Evolutionary conservation across 2,888 invertebrate genomes (phyloP).

Genomic region (Caenorhabditis virilis): DNA sequence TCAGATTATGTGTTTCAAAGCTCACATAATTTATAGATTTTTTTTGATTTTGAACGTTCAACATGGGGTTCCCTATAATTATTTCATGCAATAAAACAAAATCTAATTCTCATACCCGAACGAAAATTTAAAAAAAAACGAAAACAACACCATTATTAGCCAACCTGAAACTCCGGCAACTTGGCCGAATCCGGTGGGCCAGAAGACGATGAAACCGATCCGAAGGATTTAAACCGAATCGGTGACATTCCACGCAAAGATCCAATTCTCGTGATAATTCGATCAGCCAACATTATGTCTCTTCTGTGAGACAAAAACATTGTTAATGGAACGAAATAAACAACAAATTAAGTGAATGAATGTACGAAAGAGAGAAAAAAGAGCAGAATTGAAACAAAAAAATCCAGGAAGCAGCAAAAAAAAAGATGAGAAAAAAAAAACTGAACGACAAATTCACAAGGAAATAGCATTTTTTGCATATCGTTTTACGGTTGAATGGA

Average conservation of each 20-base stretch:
- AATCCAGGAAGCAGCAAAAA: neutral
- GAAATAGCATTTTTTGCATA: neutral
- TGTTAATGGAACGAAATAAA: neutral
- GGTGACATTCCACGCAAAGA: constrained; percentile 44
- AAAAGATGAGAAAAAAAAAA: neutral
- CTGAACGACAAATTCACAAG: neutral
- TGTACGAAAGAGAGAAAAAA: neutral
- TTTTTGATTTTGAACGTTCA: neutral
- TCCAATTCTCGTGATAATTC: constrained; percentile 45
- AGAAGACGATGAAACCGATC: constrained; percentile 35
- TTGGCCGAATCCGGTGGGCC: constrained; percentile 43
- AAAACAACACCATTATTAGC: too few species aligned
- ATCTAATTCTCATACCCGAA: neutral
- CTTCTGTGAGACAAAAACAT: neutral
- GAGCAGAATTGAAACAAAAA: neutral
- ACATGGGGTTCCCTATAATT: neutral
- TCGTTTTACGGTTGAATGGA: too few species aligned
- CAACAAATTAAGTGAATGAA: constrained; percentile 1
- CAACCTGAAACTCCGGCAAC: constrained; percentile 43
- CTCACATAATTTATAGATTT: neutral
- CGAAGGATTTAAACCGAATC: constrained; percentile 36
- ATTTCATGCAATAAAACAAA: neutral
- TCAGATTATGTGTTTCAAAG: too few species aligned
- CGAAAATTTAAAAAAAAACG: neutral
- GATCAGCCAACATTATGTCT: constrained; percentile 42